Base-by-base conservation (phyloP, 2,113 vertebrate genomes). In the Rousettus leschenaultii region DNA sequence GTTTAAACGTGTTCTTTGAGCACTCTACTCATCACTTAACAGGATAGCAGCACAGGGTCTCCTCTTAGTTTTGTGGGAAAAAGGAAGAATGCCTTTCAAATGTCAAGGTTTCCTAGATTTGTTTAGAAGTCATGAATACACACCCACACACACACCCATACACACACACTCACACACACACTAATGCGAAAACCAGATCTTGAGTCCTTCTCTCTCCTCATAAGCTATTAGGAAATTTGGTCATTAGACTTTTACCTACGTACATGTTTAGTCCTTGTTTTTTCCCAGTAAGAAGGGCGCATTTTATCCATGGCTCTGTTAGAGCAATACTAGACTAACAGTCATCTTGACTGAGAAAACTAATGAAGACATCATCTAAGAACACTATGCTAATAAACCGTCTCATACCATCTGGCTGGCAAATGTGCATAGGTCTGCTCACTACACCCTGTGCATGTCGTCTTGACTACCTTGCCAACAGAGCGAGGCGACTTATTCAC, bases 331-430 rank as follows among this genome's bases (percentile, higher is more conserved):
- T 93, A 70, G 14, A n/a, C 6, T 19, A 66, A 45, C 1, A 91
- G 65, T 70, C 51, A 85, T 68, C 19, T 61, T 59, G 43, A 93
- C 35, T 65, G 53, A 70, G 71, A 74, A 28, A 77, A 45, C 68
- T 88, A 95, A 95, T 5, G 57, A 91, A 97, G 79, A 92, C 38
- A 75, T 22, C 74, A 15, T 7, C 61, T 97, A 28, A 66, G 75
- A 83, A 90, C 40, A 88, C 19, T 21, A 11, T 53, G 75, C 87
- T 96, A 85, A 94, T 55, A 87, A 84, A 86, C 9, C 43, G 14
- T 87, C 53, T 95, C 35, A 0, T 6, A 35, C 75, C 90, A 78
- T 92, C 79, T 55, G 63, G 40, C 24, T 85, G 80, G 45, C 14
- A 80, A 97, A 91, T n/a, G 18, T 43, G 51, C 38, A 48, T 0